phyloP scores from a whole-genome alignment of 2,113 vertebrate species.

The Pteruthius melanotis region DNA sequence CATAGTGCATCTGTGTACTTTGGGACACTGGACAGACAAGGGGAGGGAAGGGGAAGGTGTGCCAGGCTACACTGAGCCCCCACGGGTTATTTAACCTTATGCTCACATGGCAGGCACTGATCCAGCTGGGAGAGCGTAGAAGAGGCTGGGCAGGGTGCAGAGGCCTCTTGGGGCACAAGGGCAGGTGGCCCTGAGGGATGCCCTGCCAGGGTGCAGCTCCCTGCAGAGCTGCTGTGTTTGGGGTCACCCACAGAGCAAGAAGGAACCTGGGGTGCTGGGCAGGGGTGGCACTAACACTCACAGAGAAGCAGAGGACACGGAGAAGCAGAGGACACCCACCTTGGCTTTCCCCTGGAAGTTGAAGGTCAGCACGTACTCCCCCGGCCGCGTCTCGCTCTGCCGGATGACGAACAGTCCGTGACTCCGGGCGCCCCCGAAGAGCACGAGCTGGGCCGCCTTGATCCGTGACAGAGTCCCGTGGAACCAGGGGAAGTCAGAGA shows the following conservation, averaged over 20 bases:
- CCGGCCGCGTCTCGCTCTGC: conserved; percentile 92
- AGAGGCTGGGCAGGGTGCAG: background rate
- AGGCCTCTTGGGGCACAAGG: background rate
- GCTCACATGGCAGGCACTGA: accelerated
- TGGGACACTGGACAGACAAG: background rate
- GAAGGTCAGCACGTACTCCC: conserved; percentile 97
- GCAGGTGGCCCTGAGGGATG: background rate
- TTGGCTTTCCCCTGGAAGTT: conserved; percentile 99
- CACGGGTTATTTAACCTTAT: background rate
- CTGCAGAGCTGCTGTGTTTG: background rate
- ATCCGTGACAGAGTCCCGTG: conserved; percentile 91
- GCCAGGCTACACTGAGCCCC: background rate
- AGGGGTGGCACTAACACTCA: background rate
- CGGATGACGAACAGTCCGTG: conserved; percentile 96
- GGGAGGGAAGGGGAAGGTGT: background rate
- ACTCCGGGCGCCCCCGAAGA: conserved; percentile 85
- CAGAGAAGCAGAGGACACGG: background rate
- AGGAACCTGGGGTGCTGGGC: background rate
- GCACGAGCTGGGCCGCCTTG: conserved; percentile 91
- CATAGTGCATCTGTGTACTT: accelerated
- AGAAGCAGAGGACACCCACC: conserved; percentile 67
- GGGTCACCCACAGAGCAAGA: background rate
- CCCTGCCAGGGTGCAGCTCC: accelerated
- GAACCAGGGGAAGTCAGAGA: conserved; percentile 92
- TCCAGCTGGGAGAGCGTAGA: background rate